Percentiles rank a stretch among this genome's conserved stretches.
phyloP scores from a whole-genome alignment of 2,797 vertebrate genomes.

The Gallinago nigripennis region DNA sequence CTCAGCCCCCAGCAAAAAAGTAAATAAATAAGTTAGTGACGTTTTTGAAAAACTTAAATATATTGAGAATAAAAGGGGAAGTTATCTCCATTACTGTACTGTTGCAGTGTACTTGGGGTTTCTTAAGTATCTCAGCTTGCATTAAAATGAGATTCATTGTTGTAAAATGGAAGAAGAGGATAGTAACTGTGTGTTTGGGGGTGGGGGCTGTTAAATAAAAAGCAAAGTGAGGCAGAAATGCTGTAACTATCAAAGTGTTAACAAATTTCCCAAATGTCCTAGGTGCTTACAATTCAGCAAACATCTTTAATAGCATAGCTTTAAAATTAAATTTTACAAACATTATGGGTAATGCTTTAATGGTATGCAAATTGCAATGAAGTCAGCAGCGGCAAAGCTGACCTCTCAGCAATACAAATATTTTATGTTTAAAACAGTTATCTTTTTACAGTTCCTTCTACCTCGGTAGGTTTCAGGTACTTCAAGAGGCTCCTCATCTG shows the following conservation, averaged over 20 bases:
- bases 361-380: conserved; percentile 70
- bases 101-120: not conserved
- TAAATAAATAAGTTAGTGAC: conserved; percentile 61
- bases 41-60: conserved; percentile 67
- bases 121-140: conserved; percentile 38
- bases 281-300: conserved; percentile 72
- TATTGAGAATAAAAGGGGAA: conserved; percentile 52
- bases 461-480: conserved; percentile 21
- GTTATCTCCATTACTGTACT: not conserved
- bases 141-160: conserved; percentile 44
- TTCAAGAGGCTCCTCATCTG: conserved; percentile 16
- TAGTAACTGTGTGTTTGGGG: not conserved
- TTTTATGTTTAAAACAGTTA: conserved; percentile 67
- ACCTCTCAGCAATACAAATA: conserved; percentile 69
- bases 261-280: conserved; percentile 66
- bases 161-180: conserved; percentile 13
- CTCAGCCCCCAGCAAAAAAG: conserved; percentile 45
- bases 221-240: conserved; percentile 50
- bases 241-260: conserved; percentile 51
- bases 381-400: conserved; percentile 62
- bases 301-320: conserved; percentile 64
- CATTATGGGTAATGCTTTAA: conserved; percentile 70
- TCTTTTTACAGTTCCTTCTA: conserved; percentile 58
- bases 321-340: conserved; percentile 76
- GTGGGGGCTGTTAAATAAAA: not conserved